These are phyloP conservation scores for Leptonema lineaticorne DNA, from an alignment of 1,140 invertebrate species.

Conservation along the genomic window DNA sequence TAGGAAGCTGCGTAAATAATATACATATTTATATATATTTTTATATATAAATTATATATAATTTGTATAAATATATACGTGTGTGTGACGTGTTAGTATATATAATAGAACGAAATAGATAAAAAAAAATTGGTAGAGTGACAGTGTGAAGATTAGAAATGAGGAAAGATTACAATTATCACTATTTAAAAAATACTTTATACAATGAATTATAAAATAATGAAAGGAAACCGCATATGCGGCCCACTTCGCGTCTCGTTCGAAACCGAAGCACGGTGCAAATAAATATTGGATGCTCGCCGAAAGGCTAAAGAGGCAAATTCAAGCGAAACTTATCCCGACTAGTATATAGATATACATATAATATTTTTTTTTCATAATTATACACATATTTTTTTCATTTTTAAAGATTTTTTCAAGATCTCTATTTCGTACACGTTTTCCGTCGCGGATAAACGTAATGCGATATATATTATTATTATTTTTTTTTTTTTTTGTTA, in stretches of 20 bases:
- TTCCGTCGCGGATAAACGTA: too few relatives aligned
- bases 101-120: slow-evolving; percentile 22
- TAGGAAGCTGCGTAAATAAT: slow-evolving; percentile 28
- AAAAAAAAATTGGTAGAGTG: slow-evolving; percentile 27
- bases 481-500: too few relatives aligned
- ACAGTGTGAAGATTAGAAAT: too few relatives aligned
- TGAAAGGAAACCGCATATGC: too few relatives aligned
- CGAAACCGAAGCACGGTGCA: not conserved
- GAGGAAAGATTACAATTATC: too few relatives aligned
- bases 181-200: slow-evolving; percentile 38
- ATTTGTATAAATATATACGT: slow-evolving; percentile 34
- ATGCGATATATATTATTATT: too few relatives aligned
- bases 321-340: slow-evolving; percentile 18
- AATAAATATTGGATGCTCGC: not conserved
- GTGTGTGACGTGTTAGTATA: slow-evolving; percentile 36
- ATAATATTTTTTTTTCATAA: not conserved
- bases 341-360: slow-evolving; percentile 5
- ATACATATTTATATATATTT: slow-evolving; percentile 27
- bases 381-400: not conserved
- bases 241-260: not conserved
- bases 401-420: too few relatives aligned
- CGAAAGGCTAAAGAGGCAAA: not conserved
- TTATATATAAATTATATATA: slow-evolving; percentile 27
- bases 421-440: too few relatives aligned
- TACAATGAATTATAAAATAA: slow-evolving; percentile 27